These are phyloP conservation scores for Rhineura floridana DNA, from an alignment of 2,113 vertebrate species.

Conservation along the genomic window DNA sequence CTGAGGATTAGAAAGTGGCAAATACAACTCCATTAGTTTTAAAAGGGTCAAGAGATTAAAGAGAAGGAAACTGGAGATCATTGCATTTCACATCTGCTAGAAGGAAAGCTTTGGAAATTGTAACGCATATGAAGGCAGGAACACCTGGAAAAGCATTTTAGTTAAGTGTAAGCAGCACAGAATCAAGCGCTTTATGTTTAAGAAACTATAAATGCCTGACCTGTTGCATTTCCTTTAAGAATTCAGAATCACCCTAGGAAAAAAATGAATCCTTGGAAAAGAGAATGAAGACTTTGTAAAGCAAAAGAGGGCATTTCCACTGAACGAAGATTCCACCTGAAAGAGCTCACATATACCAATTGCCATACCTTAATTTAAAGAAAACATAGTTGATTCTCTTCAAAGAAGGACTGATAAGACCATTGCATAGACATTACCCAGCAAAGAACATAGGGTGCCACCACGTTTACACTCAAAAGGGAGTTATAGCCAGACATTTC, in stretches of 20 bases:
- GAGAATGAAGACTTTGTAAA: not conserved
- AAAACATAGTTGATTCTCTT: not conserved
- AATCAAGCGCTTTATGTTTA: constrained; percentile 69
- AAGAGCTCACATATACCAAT: not conserved
- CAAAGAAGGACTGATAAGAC: not conserved
- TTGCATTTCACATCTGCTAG: constrained; percentile 74
- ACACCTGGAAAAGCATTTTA: constrained; percentile 74
- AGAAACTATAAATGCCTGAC: constrained; percentile 40
- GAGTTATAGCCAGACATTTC: not conserved
- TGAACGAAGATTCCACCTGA: not conserved
- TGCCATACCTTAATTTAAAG: not conserved
- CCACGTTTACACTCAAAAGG: not conserved
- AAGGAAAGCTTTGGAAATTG: constrained; percentile 65
- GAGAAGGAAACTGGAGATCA: constrained; percentile 70
- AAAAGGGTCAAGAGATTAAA: constrained; percentile 73
- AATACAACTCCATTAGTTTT: constrained; percentile 77
- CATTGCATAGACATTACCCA: not conserved
- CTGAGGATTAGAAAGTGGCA: constrained; percentile 77
- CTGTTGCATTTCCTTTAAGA: constrained; percentile 5
- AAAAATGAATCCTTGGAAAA: not conserved
- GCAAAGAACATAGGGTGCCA: not conserved
- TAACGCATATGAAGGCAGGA: constrained; percentile 64
- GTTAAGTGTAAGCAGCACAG: constrained; percentile 52
- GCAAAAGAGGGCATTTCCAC: not conserved
- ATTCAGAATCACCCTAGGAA: not conserved